These are phyloP conservation scores for Colius striatus DNA, from an alignment of 2,113 vertebrate species.

Conservation along the genomic window DNA sequence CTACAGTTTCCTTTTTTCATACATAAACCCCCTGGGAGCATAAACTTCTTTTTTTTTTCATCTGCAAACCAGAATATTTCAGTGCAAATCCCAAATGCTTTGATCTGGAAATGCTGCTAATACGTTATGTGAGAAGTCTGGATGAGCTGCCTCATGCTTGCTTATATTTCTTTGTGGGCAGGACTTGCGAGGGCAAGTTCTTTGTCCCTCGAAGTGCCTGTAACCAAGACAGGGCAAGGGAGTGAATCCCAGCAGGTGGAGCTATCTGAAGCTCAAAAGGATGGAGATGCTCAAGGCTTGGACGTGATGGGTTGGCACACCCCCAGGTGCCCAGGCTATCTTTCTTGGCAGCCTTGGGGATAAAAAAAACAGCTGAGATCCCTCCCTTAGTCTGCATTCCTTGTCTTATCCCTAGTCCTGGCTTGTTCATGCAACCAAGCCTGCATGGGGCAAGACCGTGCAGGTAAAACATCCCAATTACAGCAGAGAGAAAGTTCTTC, in stretches of 20 bases:
- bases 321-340: background rate
- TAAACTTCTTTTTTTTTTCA: background rate
- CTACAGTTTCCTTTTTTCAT: background rate
- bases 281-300: background rate
- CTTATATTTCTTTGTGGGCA: background rate
- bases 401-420: background rate
- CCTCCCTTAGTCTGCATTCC: background rate
- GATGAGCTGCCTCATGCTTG: background rate
- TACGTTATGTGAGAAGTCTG: rapidly evolving
- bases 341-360: background rate
- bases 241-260: background rate
- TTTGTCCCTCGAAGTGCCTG: background rate
- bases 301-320: background rate
- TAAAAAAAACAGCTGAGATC: background rate
- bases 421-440: background rate
- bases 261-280: background rate
- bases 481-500: background rate
- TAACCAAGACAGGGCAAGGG: background rate
- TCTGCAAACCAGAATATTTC: background rate
- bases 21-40: background rate
- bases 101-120: background rate
- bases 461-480: background rate
- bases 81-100: background rate
- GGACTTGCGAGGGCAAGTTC: background rate
- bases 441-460: background rate